A percentile compares a stretch with the other conserved stretches of the same genome.
phyloP scores from a whole-genome alignment of 1,140 invertebrate species.

The Drosophila kanapiae region DNA sequence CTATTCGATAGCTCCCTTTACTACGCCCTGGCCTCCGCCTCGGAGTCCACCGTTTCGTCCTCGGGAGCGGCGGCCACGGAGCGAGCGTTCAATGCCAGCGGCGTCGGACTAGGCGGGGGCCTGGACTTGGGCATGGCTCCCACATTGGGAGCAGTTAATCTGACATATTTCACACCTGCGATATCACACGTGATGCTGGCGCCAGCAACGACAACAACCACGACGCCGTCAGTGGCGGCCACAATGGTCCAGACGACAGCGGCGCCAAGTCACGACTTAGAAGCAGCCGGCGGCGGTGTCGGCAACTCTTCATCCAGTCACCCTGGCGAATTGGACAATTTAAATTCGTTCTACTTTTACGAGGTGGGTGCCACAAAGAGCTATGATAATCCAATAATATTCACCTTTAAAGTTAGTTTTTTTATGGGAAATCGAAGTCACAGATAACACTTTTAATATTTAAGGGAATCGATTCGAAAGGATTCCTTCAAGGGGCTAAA shows the following conservation, averaged over 20 bases:
- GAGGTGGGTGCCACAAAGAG: constrained; percentile 59
- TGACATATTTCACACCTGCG: constrained; percentile 78
- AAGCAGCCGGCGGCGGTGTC: constrained; percentile 23
- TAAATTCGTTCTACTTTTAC: constrained; percentile 81
- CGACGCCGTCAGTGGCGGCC: constrained; percentile 19
- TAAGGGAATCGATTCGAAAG: not conserved
- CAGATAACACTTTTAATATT: constrained; percentile 28
- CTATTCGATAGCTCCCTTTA: constrained; percentile 73
- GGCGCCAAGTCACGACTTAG: constrained; percentile 60
- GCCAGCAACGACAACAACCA: constrained; percentile 48
- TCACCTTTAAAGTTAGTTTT: constrained; percentile 39
- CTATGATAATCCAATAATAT: constrained; percentile 4
- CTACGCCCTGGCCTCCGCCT: constrained; percentile 55
- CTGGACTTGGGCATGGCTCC: constrained; percentile 14
- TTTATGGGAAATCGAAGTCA: constrained; percentile 49
- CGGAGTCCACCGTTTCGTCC: constrained; percentile 18
- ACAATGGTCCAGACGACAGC: constrained; percentile 61
- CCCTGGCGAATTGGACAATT: constrained; percentile 67
- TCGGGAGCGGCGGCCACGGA: constrained; percentile 4
- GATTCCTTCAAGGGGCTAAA: not conserved
- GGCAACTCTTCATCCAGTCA: constrained; percentile 47
- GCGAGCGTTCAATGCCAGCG: constrained; percentile 47
- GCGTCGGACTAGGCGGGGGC: constrained; percentile 14
- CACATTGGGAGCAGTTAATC: constrained; percentile 56
- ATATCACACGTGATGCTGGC: constrained; percentile 77